These are phyloP conservation scores for Holothuria scabra DNA, from an alignment of 53 echinoderm and acorn worm genomes.

Conservation along the genomic window DNA sequence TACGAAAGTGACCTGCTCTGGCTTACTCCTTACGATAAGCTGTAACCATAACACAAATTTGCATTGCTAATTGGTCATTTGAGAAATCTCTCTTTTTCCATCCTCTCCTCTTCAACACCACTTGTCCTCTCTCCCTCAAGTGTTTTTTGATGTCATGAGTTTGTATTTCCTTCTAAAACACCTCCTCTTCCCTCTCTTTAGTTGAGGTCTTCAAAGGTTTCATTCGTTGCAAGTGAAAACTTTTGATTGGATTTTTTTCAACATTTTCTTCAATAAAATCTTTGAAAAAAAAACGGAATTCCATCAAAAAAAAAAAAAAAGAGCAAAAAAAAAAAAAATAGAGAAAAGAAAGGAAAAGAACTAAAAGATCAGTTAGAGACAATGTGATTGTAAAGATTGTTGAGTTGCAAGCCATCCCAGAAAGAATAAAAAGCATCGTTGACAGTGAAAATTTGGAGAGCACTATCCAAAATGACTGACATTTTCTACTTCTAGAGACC, in stretches of 20 bases:
- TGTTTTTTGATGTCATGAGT: slow-evolving; percentile 41
- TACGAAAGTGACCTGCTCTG: slow-evolving; percentile 46
- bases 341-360: too few species aligned
- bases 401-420: neutral
- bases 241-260: slow-evolving; percentile 46
- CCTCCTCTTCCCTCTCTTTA: slow-evolving; percentile 41
- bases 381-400: too few species aligned
- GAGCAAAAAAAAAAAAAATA: too few species aligned
- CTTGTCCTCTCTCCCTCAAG: slow-evolving; percentile 44
- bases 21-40: slow-evolving; percentile 36
- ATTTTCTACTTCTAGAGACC: slow-evolving; percentile 26
- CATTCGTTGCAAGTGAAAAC: slow-evolving; percentile 29
- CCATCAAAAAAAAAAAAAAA: too few species aligned
- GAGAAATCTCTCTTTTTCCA: slow-evolving; percentile 38
- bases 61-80: slow-evolving; percentile 48
- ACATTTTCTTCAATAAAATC: slow-evolving; percentile 12
- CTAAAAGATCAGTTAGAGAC: too few species aligned
- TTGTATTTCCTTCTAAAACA: slow-evolving; percentile 42
- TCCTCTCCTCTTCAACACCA: slow-evolving; percentile 34
- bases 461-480: slow-evolving; percentile 22
- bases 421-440: slow-evolving; percentile 21
- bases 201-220: slow-evolving; percentile 43
- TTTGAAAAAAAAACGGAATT: neutral
- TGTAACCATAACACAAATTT: slow-evolving; percentile 48
- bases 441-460: slow-evolving; percentile 28